Evolutionary conservation across 2,888 invertebrate species (phyloP), one percentile per base, ranked within the genome.

Genomic region (Thymelicus sylvestris): DNA sequence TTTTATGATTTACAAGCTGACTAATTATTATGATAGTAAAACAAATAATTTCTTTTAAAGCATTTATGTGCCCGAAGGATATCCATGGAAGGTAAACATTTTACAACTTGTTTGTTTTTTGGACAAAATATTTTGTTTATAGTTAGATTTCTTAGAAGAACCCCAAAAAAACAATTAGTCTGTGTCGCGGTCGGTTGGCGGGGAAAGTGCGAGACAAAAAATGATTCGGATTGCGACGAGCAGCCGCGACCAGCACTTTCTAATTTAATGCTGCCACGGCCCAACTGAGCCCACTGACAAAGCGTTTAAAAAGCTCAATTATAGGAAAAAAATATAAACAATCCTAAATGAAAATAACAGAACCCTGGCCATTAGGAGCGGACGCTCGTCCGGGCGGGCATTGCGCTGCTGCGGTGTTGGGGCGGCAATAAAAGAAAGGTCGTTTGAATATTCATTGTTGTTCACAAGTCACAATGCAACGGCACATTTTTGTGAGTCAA

Each of bases 211-310:
- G 75, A 76, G 74, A 75, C 80, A 84, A 81, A 85, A 85, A 83
- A 81, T 74, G 74, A 75, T 78, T 74, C 70, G 76, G 77, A 76
- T 76, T 80, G 80, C 77, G 78, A 83, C 77, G 80, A 77, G 77
- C 82, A 74, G 71, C 72, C 74, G 73, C 74, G 76, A 72, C 74
- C 74, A 75, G 72, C 74, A 78, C 90, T 92, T 91, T 92, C 92
- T 89, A 88, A 88, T 88, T 89, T 88, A 90, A 87, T 86, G 86
- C 80, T 78, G 75, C 75, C 74, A 38, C 39, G 13, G 39, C 41
- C 41, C 41, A 41, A 41, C 41, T 41, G 10, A 6, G 73, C 73
- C 74, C 72, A 79, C 81, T 76, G 78, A 66, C 67, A 60, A 79
- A 82, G 79, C 80, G 75, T 81, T 80, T 76, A 81, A 83, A 84